Evolutionary conservation across 1,140 invertebrate species (phyloP).

Genomic region (Littorina saxatilis): DNA sequence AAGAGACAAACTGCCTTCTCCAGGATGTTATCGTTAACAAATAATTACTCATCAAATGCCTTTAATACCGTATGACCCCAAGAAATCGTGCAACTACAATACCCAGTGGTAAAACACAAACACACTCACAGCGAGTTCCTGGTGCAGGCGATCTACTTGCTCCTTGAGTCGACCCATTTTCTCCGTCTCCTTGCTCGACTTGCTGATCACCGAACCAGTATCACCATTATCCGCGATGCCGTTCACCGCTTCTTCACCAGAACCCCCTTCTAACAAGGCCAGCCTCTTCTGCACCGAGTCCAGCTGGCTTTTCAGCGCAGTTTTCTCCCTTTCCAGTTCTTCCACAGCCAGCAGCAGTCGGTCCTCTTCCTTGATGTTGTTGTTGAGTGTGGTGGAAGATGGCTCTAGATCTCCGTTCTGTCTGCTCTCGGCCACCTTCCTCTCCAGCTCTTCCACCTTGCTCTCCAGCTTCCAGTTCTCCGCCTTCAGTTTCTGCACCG

Average conservation of each 20-base stretch:
- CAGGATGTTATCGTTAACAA: no score
- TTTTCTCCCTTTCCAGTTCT: conserved; percentile 18
- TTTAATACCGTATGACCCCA: no score
- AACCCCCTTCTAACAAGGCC: conserved; percentile 31
- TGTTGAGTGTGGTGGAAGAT: neutral
- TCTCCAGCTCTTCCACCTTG: neutral
- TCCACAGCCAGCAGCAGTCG: neutral
- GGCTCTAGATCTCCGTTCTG: conserved; percentile 13
- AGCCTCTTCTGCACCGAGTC: neutral
- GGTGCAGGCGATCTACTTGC: conserved; percentile 59
- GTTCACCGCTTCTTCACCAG: conserved; percentile 1
- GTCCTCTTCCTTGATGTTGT: neutral
- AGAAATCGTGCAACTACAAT: no score
- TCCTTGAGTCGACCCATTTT: conserved; percentile 59
- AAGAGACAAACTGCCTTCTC: no score
- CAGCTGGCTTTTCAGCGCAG: neutral
- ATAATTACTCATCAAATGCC: no score
- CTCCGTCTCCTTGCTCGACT: conserved; percentile 33
- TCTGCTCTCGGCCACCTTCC: neutral
- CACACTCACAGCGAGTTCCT: conserved; percentile 65
- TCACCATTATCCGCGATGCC: neutral
- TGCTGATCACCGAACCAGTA: conserved; percentile 45
- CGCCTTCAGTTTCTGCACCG: neutral
- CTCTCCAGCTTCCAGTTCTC: neutral
- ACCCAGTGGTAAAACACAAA: no score